These are phyloP conservation scores for Mythimna impura DNA, from an alignment of 2,888 invertebrate genomes.

Conservation along the genomic window DNA sequence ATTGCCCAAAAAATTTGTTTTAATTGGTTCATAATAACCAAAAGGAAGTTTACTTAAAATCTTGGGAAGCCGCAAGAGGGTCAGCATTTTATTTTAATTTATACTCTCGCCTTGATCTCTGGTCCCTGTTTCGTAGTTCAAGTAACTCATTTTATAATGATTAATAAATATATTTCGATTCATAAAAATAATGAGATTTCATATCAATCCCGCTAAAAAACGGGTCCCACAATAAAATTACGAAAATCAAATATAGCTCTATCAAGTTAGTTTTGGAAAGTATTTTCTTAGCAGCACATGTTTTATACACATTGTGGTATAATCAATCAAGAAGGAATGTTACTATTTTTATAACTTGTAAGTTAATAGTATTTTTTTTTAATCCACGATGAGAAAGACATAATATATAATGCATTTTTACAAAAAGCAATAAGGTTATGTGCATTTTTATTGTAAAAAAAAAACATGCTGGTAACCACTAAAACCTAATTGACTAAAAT, in stretches of 20 bases:
- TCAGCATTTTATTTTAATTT: constrained; percentile 47
- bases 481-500: constrained; percentile 50
- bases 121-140: constrained; percentile 64
- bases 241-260: constrained; percentile 8
- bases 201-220: constrained; percentile 17
- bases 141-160: constrained; percentile 46
- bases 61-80: constrained; percentile 62
- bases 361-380: constrained; percentile 33
- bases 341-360: constrained; percentile 40
- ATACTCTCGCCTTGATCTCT: constrained; percentile 61
- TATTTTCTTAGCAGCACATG: constrained; percentile 18
- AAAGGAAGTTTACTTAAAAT: constrained; percentile 28
- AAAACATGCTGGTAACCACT: constrained; percentile 60
- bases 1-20: constrained; percentile 19
- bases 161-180: constrained; percentile 39
- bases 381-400: constrained; percentile 25
- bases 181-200: constrained; percentile 29
- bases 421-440: constrained; percentile 37
- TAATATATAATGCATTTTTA: constrained; percentile 21
- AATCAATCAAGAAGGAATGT: constrained; percentile 64
- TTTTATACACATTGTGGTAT: constrained; percentile 24
- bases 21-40: constrained; percentile 24
- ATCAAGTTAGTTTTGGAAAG: constrained; percentile 10
- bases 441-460: constrained; percentile 23
- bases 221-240: constrained; percentile 17